These are phyloP conservation scores for Damaliscus lunatus DNA, from an alignment of 2,113 vertebrate species.

Conservation along the genomic window DNA sequence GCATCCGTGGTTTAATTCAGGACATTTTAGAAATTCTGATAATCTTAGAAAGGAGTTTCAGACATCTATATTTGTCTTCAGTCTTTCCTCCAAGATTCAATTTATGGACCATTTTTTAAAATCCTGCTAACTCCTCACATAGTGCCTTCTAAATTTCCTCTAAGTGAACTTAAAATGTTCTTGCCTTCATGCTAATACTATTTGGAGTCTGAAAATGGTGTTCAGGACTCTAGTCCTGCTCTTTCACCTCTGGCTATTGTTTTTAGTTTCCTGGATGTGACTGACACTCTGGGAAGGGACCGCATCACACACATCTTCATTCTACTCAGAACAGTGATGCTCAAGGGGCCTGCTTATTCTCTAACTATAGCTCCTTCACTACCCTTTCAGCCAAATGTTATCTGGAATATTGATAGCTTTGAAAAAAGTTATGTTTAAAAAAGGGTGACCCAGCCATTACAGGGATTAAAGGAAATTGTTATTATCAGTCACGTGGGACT, in stretches of 20 bases:
- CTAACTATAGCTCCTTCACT: not conserved
- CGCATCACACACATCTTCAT: not conserved
- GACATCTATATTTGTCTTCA: conserved; percentile 20
- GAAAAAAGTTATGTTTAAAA: not conserved
- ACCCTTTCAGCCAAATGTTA: not conserved
- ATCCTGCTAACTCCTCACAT: not conserved
- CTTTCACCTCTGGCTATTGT: not conserved
- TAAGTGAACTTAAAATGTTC: conserved; percentile 45
- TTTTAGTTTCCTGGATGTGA: not conserved
- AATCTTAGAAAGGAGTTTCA: not conserved
- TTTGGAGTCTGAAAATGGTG: conserved; percentile 8
- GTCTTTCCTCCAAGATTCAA: conserved; percentile 38
- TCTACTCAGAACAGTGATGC: not conserved
- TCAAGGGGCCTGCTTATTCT: not conserved
- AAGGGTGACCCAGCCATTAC: not conserved
- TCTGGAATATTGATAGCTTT: not conserved
- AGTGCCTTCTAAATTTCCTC: conserved; percentile 40
- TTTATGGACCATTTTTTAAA: not conserved
- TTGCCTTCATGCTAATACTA: conserved; percentile 31
- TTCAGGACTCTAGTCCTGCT: not conserved
- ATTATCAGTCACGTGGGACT: not conserved
- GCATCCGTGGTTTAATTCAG: not conserved
- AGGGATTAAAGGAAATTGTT: not conserved
- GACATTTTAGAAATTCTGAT: conserved; percentile 37
- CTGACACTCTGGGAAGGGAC: not conserved